A percentile compares a stretch with the other conserved stretches of the same genome.
These are phyloP conservation scores for Anguilla rostrata DNA, from an alignment of 2,113 vertebrate genomes.

Conservation along the genomic window DNA sequence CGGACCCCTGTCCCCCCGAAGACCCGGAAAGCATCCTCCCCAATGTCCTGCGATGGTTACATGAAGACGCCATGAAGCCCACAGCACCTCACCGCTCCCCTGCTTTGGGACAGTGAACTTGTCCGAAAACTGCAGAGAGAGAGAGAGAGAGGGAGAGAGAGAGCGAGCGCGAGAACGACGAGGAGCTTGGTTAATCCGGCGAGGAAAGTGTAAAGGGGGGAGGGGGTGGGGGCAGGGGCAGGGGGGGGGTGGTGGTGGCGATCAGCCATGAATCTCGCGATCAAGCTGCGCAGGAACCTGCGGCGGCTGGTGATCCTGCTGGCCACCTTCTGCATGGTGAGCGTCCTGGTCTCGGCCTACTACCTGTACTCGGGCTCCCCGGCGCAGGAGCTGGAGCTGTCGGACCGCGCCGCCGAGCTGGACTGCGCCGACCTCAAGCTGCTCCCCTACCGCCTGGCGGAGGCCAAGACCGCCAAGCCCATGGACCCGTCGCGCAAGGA, in stretches of 20 bases:
- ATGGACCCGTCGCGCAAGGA: conserved; percentile 83
- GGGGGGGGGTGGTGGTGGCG: background rate
- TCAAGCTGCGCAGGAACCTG: conserved; percentile 87
- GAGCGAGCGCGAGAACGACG: conserved; percentile 4
- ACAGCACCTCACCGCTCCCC: conserved; percentile 43
- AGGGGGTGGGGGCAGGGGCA: no score
- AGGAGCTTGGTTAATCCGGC: no score
- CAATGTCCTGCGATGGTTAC: conserved; percentile 94
- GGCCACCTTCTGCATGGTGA: conserved; percentile 86
- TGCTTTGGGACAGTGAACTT: conserved; percentile 53
- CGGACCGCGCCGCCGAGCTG: conserved; percentile 73
- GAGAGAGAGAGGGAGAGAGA: background rate
- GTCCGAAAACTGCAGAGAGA: background rate
- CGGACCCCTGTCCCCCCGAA: background rate
- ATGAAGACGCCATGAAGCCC: conserved; percentile 71
- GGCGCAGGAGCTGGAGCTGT: conserved; percentile 81
- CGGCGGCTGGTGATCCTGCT: conserved; percentile 84
- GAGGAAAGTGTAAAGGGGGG: no score
- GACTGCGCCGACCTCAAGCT: conserved; percentile 78
- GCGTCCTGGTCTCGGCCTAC: conserved; percentile 89
- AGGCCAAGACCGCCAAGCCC: conserved; percentile 79
- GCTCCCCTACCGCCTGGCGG: conserved; percentile 76
- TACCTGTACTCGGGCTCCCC: conserved; percentile 84
- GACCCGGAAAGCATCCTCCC: conserved; percentile 50
- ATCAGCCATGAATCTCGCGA: conserved; percentile 83